These are phyloP conservation scores for Pholis gunnellus DNA, from an alignment of 2,113 vertebrate species.

Conservation along the genomic window DNA sequence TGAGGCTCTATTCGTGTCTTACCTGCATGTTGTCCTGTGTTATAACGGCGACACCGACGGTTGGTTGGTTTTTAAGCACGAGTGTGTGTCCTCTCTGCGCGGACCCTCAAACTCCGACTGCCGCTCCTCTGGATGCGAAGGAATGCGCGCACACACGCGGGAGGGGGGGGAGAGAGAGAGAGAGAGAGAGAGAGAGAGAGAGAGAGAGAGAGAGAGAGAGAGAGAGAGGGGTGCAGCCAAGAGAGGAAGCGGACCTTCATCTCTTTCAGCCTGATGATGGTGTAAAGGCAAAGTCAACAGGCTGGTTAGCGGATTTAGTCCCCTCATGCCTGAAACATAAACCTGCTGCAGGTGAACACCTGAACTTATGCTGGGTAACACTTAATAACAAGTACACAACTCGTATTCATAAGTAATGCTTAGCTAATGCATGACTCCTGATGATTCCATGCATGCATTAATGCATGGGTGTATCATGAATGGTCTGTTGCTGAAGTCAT, in stretches of 20 bases:
- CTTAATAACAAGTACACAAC: neutral
- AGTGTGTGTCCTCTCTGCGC: constrained; percentile 48
- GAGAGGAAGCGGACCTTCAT: constrained; percentile 41
- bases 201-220: too few relatives aligned
- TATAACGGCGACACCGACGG: constrained; percentile 34
- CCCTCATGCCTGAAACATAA: neutral
- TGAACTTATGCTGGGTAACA: constrained; percentile 18
- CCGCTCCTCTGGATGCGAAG: constrained; percentile 65
- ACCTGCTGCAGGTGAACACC: constrained; percentile 7
- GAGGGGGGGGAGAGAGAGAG: constrained; percentile 16
- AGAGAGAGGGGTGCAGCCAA: constrained; percentile 6
- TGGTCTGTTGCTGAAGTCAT: neutral
- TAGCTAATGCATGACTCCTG: neutral
- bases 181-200: neutral
- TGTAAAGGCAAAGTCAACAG: constrained; percentile 42
- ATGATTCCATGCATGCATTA: neutral
- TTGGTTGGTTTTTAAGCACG: constrained; percentile 19
- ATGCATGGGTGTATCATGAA: neutral
- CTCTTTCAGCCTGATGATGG: constrained; percentile 21
- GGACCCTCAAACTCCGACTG: constrained; percentile 66
- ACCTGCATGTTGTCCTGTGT: constrained; percentile 76
- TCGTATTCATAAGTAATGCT: neutral
- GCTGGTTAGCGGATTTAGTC: constrained; percentile 18
- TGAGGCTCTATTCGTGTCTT: neutral
- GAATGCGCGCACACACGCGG: constrained; percentile 52